Evolutionary conservation across 1,140 invertebrate genomes (phyloP).

Genomic region (Drosophila novamexicana): DNA sequence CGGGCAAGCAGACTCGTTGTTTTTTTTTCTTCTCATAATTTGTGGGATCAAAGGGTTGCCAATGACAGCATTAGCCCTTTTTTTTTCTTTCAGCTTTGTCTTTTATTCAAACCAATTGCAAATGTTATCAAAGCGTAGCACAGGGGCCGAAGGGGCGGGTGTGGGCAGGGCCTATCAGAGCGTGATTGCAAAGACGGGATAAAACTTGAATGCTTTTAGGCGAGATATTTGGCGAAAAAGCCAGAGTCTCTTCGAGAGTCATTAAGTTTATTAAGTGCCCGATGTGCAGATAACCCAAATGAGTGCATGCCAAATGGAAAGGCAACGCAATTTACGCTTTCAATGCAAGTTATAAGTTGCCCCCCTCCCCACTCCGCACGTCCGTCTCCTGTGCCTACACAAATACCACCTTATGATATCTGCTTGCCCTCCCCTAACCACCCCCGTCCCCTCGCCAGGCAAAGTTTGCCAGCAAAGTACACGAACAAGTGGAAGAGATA

Average conservation of each 20-base stretch:
- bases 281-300: constrained; percentile 70
- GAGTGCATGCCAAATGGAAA: constrained; percentile 75
- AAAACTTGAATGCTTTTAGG: constrained; percentile 52
- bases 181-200: not conserved
- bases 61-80: constrained; percentile 28
- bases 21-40: constrained; percentile 18
- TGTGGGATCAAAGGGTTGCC: constrained; percentile 24
- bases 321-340: constrained; percentile 64
- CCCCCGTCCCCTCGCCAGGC: not conserved
- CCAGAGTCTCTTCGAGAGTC: constrained; percentile 35
- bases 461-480: constrained; percentile 19
- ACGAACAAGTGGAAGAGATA: constrained; percentile 56
- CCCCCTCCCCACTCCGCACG: too few species aligned
- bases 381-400: constrained; percentile 30
- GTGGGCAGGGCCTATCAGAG: constrained; percentile 19
- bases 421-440: not conserved
- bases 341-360: constrained; percentile 36
- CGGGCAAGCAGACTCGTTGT: not conserved
- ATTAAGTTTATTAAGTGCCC: constrained; percentile 79
- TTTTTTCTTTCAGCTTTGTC: constrained; percentile 11
- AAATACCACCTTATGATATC: constrained; percentile 41
- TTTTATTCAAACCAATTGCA: constrained; percentile 12
- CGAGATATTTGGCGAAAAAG: constrained; percentile 41
- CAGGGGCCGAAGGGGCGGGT: not conserved
- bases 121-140: constrained; percentile 3